Evolutionary conservation across 2,888 invertebrate genomes (phyloP).

Genomic region (Euplexia lucipara): DNA sequence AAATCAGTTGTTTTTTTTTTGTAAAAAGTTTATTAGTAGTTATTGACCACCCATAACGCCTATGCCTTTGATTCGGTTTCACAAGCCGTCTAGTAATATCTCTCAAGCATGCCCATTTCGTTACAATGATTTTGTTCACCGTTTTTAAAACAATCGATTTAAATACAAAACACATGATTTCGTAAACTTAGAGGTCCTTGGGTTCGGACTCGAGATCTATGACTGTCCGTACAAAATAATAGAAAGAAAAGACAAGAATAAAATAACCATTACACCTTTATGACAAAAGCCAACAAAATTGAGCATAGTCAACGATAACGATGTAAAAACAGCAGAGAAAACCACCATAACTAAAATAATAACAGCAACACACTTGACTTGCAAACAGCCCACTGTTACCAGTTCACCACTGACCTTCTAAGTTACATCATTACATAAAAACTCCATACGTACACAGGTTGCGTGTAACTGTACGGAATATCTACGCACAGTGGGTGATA

Average conservation of each 20-base stretch:
- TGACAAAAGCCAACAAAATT: slow-evolving; percentile 9
- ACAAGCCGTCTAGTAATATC: too few relatives aligned
- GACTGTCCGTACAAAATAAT: slow-evolving; percentile 10
- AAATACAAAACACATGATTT: too few relatives aligned
- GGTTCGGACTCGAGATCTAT: too few relatives aligned
- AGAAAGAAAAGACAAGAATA: not conserved
- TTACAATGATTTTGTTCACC: too few relatives aligned
- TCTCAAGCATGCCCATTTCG: too few relatives aligned
- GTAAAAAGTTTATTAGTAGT: too few relatives aligned
- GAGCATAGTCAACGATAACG: slow-evolving; percentile 15
- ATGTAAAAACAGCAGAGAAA: slow-evolving; percentile 13
- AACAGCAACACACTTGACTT: slow-evolving; percentile 35
- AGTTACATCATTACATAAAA: slow-evolving; percentile 48
- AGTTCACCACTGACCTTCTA: slow-evolving; percentile 37
- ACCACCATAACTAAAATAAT: slow-evolving; percentile 26
- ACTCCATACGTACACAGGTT: slow-evolving; percentile 45
- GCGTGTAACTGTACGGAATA: slow-evolving; percentile 44
- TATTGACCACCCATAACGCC: too few relatives aligned
- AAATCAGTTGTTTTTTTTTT: too few relatives aligned
- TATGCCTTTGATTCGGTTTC: too few relatives aligned
- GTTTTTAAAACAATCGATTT: too few relatives aligned
- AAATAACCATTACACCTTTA: slow-evolving; percentile 8
- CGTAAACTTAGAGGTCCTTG: too few relatives aligned
- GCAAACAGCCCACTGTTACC: slow-evolving; percentile 35
- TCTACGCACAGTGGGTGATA: slow-evolving; percentile 49